Percentiles rank a stretch among this genome's conserved stretches.
Conservation (phyloP, 1,140 invertebrate genomes). For the Rhopalosiphum padi region DNA sequence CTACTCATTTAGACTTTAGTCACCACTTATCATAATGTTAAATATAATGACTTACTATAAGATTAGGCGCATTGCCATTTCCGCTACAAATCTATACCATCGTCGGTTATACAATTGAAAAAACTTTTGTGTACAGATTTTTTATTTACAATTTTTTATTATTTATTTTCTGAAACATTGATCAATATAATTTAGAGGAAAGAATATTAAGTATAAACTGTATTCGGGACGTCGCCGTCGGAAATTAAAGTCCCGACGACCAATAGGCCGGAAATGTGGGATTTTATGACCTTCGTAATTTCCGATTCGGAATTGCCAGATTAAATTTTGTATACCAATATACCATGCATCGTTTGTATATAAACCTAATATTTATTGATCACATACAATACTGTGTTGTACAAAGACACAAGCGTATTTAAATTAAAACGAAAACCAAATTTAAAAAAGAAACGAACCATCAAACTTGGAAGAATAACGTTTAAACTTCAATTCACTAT, state of each 20-base stretch:
- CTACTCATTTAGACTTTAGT: neutral
- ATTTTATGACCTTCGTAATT: slow-evolving; percentile 24
- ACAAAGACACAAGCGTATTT: neutral
- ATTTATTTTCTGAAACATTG: neutral
- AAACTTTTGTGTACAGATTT: neutral
- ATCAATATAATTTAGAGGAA: neutral
- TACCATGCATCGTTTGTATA: neutral
- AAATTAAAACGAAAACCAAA: neutral
- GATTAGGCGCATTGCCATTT: neutral
- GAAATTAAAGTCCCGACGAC: slow-evolving; percentile 7
- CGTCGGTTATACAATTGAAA: neutral
- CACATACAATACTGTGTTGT: neutral
- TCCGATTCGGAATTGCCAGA: slow-evolving; percentile 5
- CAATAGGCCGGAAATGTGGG: neutral
- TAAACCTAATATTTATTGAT: neutral
- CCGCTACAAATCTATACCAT: neutral
- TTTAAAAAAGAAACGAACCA: neutral
- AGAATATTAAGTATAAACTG: neutral
- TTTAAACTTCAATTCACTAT: neutral
- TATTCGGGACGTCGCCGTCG: neutral
- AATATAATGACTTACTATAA: neutral
- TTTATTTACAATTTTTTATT: neutral
- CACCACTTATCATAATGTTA: neutral
- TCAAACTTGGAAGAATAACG: neutral
- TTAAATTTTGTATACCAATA: neutral